Conservation (phyloP, 2,888 invertebrate species). For the Trissoscelio sp. region DNA sequence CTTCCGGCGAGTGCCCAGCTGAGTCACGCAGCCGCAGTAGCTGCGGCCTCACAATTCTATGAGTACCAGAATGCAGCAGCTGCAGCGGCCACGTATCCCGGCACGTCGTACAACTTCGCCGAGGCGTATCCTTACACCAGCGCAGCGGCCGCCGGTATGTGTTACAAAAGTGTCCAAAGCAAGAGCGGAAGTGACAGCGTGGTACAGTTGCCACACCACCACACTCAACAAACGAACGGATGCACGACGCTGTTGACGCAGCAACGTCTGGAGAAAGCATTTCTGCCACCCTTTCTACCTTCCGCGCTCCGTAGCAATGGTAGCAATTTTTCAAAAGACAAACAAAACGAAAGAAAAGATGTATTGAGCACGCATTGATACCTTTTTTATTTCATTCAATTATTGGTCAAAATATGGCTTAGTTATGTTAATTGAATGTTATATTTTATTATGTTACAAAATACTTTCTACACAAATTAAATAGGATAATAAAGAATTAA, state of each 20-base stretch:
- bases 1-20: constrained; percentile 86
- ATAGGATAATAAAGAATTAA: too few species aligned
- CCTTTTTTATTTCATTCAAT: not conserved
- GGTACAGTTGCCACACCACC: constrained; percentile 73
- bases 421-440: too few species aligned
- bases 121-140: constrained; percentile 88
- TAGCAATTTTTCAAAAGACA: constrained; percentile 74
- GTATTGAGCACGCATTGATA: constrained; percentile 38
- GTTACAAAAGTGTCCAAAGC: constrained; percentile 76
- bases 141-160: constrained; percentile 87
- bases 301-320: constrained; percentile 81
- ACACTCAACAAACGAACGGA: constrained; percentile 71
- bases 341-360: constrained; percentile 20
- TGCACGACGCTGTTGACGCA: constrained; percentile 77
- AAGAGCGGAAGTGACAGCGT: constrained; percentile 76
- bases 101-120: constrained; percentile 90
- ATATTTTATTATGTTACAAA: too few species aligned
- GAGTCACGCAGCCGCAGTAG: constrained; percentile 90
- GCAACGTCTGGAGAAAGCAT: constrained; percentile 77
- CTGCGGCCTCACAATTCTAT: constrained; percentile 92
- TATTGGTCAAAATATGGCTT: too few species aligned
- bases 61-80: constrained; percentile 92
- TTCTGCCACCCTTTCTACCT: constrained; percentile 80
- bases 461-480: too few species aligned
- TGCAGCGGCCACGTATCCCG: constrained; percentile 88